Evolutionary conservation across 2,797 vertebrate genomes (phyloP).

Genomic region (Gadopsis marmoratus): DNA sequence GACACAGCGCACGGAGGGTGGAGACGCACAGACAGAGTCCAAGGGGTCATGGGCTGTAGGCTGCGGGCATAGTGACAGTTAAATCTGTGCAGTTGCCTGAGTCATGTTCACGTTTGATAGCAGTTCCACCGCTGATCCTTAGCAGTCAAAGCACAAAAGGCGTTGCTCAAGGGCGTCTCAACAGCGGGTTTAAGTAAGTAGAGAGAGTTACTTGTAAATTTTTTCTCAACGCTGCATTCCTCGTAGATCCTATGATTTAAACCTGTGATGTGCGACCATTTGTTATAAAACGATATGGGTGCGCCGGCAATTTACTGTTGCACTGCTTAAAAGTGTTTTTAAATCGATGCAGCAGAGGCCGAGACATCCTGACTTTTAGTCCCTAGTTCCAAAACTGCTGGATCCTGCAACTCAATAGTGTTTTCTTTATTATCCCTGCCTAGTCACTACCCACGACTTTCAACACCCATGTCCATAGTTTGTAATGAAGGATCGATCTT

Average conservation of each 20-base stretch:
- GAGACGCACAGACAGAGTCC: slow-evolving; percentile 22
- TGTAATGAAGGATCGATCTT: background rate
- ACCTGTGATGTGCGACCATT: background rate
- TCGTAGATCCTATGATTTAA: background rate
- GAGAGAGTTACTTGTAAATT: background rate
- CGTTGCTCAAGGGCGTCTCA: background rate
- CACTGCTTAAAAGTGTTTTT: no score
- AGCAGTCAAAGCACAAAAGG: background rate
- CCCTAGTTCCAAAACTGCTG: background rate
- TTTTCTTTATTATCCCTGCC: background rate
- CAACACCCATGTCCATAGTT: background rate
- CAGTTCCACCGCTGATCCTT: background rate
- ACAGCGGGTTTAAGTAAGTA: background rate
- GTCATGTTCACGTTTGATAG: slow-evolving; percentile 4
- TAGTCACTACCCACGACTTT: background rate
- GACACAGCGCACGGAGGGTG: slow-evolving; percentile 49
- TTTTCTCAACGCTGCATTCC: background rate
- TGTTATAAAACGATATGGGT: background rate
- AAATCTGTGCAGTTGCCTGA: background rate
- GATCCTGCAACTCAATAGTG: background rate
- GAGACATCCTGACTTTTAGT: background rate
- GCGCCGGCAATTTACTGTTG: background rate
- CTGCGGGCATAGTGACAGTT: background rate
- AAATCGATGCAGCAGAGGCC: background rate
- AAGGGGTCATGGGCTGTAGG: slow-evolving; percentile 24